Base-by-base conservation (phyloP, 2,113 vertebrate genomes). In the Pycnonotus jocosus region DNA sequence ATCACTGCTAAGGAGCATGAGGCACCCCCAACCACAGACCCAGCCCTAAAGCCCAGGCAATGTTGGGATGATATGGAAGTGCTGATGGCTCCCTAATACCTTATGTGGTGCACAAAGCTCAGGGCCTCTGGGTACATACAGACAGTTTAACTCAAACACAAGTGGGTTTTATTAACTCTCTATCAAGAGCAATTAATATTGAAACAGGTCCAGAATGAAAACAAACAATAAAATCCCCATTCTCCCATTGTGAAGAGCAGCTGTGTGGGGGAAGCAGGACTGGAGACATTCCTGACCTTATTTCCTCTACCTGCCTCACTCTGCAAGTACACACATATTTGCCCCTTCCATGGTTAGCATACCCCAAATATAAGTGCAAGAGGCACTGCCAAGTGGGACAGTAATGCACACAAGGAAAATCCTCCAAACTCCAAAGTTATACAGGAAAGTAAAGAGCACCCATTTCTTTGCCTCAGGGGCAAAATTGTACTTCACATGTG, bases 401-500 rank as follows among this genome's bases (percentile, higher is more conserved):
- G 10, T 15, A 83, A 15, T 3, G 4, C 65, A 66, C 45, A 12
- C 5, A 33, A 61, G 27, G n/a, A 79, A 88, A 89, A 70, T 8
- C 33, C 48, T 68, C 35, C 20, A 37, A 25, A 45, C 30, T 62
- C 78, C 33, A 60, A 56, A 23, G 64, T 58, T 44, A 18, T 40
- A 19, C 2, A 62, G 37, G 61, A 76, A 7, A 15, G 6, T 40
- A 15, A 54, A 74, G 92, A 71, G 27, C 13, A 50, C 38, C 74
- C 50, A 8, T 81, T 88, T 87, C 70, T 94, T 93, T 86, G 94
- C 90, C 88, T 89, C 85, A 86, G 89, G 94, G 88, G 74, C 85
- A 95, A 97, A 97, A 93, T 88, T 84, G 53, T 73, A 70, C 81
- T 96, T 97, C 91, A 50, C 21, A 22, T 37, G 48, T 95, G 78